Base-by-base conservation (phyloP, 2,113 vertebrate species). In the Callipepla californica region DNA sequence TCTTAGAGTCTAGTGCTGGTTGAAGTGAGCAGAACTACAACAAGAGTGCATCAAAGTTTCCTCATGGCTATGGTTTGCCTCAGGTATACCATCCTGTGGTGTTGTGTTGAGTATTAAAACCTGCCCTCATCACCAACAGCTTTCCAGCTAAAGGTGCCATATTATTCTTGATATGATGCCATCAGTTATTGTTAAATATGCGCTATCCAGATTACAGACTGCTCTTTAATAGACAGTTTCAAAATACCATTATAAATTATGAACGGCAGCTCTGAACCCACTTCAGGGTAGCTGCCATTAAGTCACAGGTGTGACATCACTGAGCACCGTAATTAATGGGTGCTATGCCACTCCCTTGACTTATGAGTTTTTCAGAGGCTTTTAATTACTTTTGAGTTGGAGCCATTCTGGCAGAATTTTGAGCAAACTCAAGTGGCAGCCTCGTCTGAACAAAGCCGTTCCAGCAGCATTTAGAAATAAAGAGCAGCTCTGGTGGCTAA, bases 311-410 rank as follows among this genome's bases (percentile, higher is more conserved):
- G 69, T 83, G 93, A 84, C 80, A 87, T 93, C 87, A 58, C 38
- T 28, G 89, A 96, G 76, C 85, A 50, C 82, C 61, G 57, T 87
- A 85, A 73, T 79, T 74, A 80, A 89, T 96, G 80, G 92, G 86
- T 86, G 53, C 68, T 87, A 93, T 82, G 89, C 90, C 90, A 82
- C 66, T 48, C 89, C 84, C 66, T 45, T 67, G 81, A 89, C 51
- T 90, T 86, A 87, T 0, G 83, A 88, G 79, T 72, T 93, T 96
- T 94, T 89, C 87, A 91, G 86, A 85, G 55, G 72, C 34, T 75
- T 96, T 87, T 85, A 74, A 82, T 93, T 91, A 82, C 96, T 95
- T 94, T 82, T 84, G 85, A 89, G 59, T 92, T 95, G 80, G 48
- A 88, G 85, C 57, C 59, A 55, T 92, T 93, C 84, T 77, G 87